Evolutionary conservation across 2,113 vertebrate species (phyloP), one percentile per base, ranked within the genome.

Genomic region (Psilopsiagon aymara): DNA sequence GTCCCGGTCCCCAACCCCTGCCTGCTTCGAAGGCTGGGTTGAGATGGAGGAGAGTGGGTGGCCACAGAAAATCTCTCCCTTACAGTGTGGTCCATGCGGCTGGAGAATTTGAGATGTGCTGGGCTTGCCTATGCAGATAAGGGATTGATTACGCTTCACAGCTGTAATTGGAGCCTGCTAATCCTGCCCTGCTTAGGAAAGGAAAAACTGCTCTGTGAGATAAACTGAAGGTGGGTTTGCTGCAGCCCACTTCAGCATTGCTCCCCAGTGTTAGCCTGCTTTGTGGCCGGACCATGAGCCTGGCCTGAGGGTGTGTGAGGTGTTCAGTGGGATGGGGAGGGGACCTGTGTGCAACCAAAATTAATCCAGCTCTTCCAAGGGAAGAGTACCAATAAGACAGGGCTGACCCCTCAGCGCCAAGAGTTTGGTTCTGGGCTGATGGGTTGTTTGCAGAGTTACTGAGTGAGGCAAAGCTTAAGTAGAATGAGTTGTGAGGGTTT

Each of bases 151-250:
- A 33, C 28, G 13, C 86, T 94, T 90, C 91, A 79, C 41, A 43
- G 86, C 94, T 91, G 83, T 96, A 90, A 92, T 82, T 91, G 83
- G 78, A 95, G 90, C 87, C 83, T 91, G 84, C 92, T 97, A 91
- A 97, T 96, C 97, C 91, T 96, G 75, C 90, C 86, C 86, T 88
- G 96, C 27, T 92, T 92, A 87, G 92, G 87, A 95, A 89, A 39
- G 82, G 89, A 94, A 95, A 78, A 90, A 90, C 88, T 95, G 95
- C 74, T 96, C 82, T 66, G 52, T 64, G 85, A 94, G 95, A 88
- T 97, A 91, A 97, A 69, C 85, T 10, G 29, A 92, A 88, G 12
- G 29, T 47, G 18, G 89, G 86, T 92, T 96, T 90, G 82, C 75
- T 83, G 60, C 25, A 84, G 43, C 53, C 75, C 5, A 28, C 74